A percentile compares a stretch with the other conserved stretches of the same genome.
Conservation (phyloP, 2,888 invertebrate species). For the Rosalia funebris region DNA sequence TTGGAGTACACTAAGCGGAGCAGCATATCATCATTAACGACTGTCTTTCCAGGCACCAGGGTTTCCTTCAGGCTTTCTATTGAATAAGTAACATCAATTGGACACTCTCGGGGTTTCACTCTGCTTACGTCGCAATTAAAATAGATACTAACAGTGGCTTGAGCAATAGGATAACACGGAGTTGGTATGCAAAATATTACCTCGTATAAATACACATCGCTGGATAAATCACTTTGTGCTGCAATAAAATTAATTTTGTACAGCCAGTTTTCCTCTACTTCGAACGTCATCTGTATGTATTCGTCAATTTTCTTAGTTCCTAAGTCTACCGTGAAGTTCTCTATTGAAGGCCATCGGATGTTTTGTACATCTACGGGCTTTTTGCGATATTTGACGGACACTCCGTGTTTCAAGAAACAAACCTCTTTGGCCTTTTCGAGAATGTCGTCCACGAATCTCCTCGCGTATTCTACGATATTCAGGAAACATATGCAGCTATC, state of each 20-base stretch:
- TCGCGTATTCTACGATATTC: not conserved
- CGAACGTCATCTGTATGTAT: not conserved
- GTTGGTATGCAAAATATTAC: not conserved
- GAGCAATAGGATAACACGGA: not conserved
- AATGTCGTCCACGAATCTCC: not conserved
- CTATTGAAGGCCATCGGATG: constrained; percentile 2
- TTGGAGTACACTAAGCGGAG: not conserved
- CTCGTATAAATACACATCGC: not conserved
- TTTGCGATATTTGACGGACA: not conserved
- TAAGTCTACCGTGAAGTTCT: not conserved
- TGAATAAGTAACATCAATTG: not conserved
- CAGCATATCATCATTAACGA: not conserved
- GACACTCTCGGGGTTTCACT: not conserved
- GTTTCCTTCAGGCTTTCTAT: not conserved
- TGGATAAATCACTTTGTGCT: constrained; percentile 2
- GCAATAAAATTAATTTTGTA: not conserved
- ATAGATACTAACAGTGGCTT: not conserved
- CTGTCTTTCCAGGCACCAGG: not conserved
- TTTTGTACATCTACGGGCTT: not conserved
- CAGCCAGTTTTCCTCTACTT: not conserved
- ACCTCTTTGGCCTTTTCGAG: not conserved
- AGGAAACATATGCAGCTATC: not conserved
- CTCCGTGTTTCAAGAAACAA: not conserved
- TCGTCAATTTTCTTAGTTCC: not conserved
- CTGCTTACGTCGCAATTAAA: constrained; percentile 1